Percentiles rank a stretch among this genome's conserved stretches.
These are phyloP conservation scores for Caradrina kadenii DNA, from an alignment of 2,888 invertebrate species.

Conservation along the genomic window DNA sequence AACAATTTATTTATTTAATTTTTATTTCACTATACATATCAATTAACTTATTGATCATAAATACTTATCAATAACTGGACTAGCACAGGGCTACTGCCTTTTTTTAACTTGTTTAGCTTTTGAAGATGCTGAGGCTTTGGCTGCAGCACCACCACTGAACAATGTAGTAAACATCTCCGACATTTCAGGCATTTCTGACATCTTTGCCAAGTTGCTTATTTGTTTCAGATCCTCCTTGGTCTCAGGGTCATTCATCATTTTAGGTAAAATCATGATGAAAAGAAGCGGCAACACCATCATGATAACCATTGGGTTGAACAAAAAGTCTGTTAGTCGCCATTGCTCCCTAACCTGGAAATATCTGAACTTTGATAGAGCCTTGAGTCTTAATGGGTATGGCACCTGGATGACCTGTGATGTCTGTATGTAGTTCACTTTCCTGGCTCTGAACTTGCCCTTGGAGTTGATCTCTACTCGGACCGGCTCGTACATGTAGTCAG, in stretches of 20 bases:
- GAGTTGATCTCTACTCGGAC: slow-evolving; percentile 99
- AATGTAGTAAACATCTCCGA: slow-evolving; percentile 98
- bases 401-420: slow-evolving; percentile 97
- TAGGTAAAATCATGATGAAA: slow-evolving; percentile 97
- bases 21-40: slow-evolving; percentile 66
- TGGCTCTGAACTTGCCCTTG: slow-evolving; percentile 98
- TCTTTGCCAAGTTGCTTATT: slow-evolving; percentile 94
- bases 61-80: slow-evolving; percentile 66
- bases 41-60: slow-evolving; percentile 70
- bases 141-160: slow-evolving; percentile 93
- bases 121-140: slow-evolving; percentile 80
- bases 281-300: slow-evolving; percentile 99
- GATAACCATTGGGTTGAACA: slow-evolving; percentile 99
- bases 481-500: slow-evolving; percentile 98
- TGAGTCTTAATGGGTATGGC: slow-evolving; percentile 97
- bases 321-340: slow-evolving; percentile 98
- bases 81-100: slow-evolving; percentile 76
- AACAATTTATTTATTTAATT: slow-evolving; percentile 65
- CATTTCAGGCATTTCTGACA: slow-evolving; percentile 98
- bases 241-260: slow-evolving; percentile 99
- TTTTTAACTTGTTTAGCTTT: slow-evolving; percentile 88
- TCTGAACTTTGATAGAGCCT: slow-evolving; percentile 94
- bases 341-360: slow-evolving; percentile 99
- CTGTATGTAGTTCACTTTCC: slow-evolving; percentile 98
- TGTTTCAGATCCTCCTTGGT: slow-evolving; percentile 99